phyloP scores from a whole-genome alignment of 2,797 vertebrate species.

The Limnodromus scolopaceus region DNA sequence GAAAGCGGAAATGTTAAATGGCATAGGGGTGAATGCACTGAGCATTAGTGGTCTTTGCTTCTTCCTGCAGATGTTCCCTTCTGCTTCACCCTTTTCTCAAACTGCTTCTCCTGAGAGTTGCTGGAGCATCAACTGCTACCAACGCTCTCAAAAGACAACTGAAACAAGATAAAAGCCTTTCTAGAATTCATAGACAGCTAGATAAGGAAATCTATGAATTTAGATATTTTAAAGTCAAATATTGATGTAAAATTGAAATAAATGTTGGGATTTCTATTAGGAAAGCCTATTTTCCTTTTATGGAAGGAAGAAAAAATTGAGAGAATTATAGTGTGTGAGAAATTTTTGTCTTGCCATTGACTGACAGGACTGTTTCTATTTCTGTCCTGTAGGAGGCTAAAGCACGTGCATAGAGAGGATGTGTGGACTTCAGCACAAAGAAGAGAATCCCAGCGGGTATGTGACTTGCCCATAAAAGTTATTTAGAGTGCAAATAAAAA shows the following conservation, averaged over 20 bases:
- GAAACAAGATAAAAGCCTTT: neutral
- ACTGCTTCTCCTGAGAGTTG: neutral
- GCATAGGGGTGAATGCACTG: neutral
- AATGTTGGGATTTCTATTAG: neutral
- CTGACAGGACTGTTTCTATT: neutral
- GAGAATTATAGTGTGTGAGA: neutral
- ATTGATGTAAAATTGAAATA: neutral
- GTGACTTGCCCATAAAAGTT: neutral
- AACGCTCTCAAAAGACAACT: neutral
- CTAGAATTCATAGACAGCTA: neutral
- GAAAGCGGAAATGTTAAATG: neutral
- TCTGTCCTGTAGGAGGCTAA: neutral
- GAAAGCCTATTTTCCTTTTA: neutral
- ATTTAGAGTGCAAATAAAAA: neutral
- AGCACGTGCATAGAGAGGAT: neutral
- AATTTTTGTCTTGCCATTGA: neutral
- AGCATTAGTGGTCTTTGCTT: neutral
- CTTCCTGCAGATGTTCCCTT: neutral
- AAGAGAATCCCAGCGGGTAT: neutral
- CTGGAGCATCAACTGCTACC: neutral
- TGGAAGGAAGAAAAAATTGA: neutral
- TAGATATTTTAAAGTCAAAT: neutral
- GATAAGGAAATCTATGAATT: neutral
- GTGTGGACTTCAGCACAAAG: neutral
- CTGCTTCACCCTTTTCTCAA: neutral